A percentile compares a stretch with the other conserved stretches of the same genome.
phyloP scores from a whole-genome alignment of 1,140 invertebrate genomes.

The Zaprionus taronus region DNA sequence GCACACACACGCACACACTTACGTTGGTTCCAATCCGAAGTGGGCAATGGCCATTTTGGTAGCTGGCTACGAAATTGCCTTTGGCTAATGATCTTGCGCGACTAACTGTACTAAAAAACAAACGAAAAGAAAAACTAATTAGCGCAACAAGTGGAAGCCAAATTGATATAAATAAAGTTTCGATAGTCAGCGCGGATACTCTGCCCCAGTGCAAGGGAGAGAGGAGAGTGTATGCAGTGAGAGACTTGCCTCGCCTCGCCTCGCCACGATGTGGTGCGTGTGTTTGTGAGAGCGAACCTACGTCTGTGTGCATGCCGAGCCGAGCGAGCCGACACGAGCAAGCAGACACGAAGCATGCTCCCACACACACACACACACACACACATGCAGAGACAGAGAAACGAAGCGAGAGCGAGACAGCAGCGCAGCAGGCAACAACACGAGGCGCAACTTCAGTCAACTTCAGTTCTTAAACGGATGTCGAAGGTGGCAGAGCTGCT shows the following conservation, averaged over 20 bases:
- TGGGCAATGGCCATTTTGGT: conserved; percentile 46
- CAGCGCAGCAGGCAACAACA: conserved; percentile 58
- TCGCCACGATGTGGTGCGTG: not conserved
- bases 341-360: not conserved
- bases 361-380: conserved; percentile 15
- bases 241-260: not conserved
- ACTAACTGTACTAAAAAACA: conserved; percentile 30
- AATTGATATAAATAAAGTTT: conserved; percentile 32
- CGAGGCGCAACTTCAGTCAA: conserved; percentile 73
- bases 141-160: conserved; percentile 45
- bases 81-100: conserved; percentile 38
- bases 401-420: conserved; percentile 19
- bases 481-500: conserved; percentile 71
- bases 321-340: not conserved
- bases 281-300: not conserved
- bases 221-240: not conserved
- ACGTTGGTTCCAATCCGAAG: conserved; percentile 17
- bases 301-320: not conserved
- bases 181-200: conserved; percentile 15
- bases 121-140: conserved; percentile 27
- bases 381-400: conserved; percentile 9
- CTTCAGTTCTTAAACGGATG: conserved; percentile 79
- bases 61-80: conserved; percentile 1
- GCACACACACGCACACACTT: conserved; percentile 6
- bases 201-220: not conserved